Evolutionary conservation across 2,797 vertebrate genomes (phyloP).

Genomic region (Chaetophractus vellerosus): DNA sequence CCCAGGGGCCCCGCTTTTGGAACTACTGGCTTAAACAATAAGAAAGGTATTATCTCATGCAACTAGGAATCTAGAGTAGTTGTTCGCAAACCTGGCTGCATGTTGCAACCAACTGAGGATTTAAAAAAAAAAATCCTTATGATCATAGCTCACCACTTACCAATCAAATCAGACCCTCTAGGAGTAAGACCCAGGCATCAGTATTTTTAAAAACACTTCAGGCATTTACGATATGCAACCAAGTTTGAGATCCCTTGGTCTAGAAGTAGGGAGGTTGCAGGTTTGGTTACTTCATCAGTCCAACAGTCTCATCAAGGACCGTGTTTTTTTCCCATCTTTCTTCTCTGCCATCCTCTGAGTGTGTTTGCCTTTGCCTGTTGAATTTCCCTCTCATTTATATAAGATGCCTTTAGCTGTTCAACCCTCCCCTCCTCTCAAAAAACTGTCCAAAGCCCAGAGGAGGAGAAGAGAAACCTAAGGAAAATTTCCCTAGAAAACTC

Average conservation of each 20-base stretch:
- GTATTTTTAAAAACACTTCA: background rate
- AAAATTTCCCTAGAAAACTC: background rate
- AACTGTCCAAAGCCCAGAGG: background rate
- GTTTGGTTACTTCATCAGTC: background rate
- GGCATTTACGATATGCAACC: background rate
- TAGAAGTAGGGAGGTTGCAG: background rate
- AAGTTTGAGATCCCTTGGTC: background rate
- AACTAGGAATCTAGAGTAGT: conserved; percentile 16
- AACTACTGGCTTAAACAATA: background rate
- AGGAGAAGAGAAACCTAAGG: background rate
- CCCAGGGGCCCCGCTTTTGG: background rate
- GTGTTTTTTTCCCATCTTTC: background rate
- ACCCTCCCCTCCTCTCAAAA: conserved; percentile 37
- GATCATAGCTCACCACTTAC: background rate
- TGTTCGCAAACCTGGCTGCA: background rate
- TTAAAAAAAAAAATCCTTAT: background rate
- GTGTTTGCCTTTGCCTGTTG: background rate
- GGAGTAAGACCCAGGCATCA: background rate
- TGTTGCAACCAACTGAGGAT: background rate
- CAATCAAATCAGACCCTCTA: conserved; percentile 1
- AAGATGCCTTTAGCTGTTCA: background rate
- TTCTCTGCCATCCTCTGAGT: background rate
- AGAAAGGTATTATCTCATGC: background rate
- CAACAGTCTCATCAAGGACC: background rate
- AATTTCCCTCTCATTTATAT: background rate